Conservation (phyloP, 35 echinoderm and acorn worm species). For the Eucidaris tribuloides region DNA sequence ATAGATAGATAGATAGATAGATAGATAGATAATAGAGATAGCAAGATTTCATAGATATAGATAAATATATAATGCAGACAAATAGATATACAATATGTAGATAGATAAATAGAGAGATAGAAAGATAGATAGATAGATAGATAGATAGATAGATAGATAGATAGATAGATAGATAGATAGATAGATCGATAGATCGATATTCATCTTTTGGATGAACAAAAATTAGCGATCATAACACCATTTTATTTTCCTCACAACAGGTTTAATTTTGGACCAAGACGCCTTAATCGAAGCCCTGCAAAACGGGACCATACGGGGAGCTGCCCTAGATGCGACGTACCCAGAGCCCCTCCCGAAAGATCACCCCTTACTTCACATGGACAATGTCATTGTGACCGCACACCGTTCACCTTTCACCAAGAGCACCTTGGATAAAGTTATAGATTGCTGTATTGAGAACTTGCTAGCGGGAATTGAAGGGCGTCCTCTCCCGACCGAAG, state of each 20-base stretch:
- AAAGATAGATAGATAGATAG: no score
- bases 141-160: no score
- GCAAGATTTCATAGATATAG: no score
- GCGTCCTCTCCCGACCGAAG: not conserved
- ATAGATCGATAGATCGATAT: no score
- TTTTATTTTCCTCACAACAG: constrained; percentile 23
- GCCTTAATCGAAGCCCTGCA: constrained; percentile 52
- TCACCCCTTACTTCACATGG: constrained; percentile 58
- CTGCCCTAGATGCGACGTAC: constrained; percentile 60
- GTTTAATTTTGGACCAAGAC: constrained; percentile 45
- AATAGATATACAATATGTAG: no score
- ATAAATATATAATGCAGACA: not conserved
- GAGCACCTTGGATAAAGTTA: constrained; percentile 8
- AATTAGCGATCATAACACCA: not conserved
- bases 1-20: no score
- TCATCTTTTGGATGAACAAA: not conserved
- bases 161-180: no score
- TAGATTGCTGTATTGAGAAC: constrained; percentile 35
- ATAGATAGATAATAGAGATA: no score
- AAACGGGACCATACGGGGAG: constrained; percentile 25
- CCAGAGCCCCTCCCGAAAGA: constrained; percentile 64
- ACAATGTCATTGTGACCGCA: constrained; percentile 51
- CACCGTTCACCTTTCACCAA: constrained; percentile 21
- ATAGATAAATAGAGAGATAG: no score
- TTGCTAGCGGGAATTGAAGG: constrained; percentile 19